Conservation (phyloP, 2,888 invertebrate species). For the Limulus polyphemus region DNA sequence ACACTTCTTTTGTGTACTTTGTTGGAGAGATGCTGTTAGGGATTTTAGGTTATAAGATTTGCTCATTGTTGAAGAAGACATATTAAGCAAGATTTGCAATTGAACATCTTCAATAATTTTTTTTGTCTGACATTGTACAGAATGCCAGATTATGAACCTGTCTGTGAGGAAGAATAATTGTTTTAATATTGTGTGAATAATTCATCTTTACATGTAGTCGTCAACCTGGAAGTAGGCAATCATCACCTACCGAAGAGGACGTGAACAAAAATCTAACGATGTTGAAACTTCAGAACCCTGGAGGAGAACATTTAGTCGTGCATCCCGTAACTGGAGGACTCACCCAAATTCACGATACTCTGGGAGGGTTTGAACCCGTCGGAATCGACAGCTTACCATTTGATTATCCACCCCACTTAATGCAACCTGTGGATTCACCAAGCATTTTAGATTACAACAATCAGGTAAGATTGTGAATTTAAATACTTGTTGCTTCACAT, state of each 20-base stretch:
- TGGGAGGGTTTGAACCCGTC: constrained; percentile 35
- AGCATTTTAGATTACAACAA: constrained; percentile 26
- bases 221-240: constrained; percentile 60
- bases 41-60: too few species aligned
- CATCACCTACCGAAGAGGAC: constrained; percentile 79
- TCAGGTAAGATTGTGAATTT: too few species aligned
- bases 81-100: too few species aligned
- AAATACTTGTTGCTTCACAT: too few species aligned
- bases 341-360: constrained; percentile 31
- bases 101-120: too few species aligned
- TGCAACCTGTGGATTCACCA: constrained; percentile 38
- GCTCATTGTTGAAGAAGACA: too few species aligned
- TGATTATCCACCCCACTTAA: constrained; percentile 35
- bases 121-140: too few species aligned
- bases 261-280: constrained; percentile 44
- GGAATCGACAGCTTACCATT: constrained; percentile 36
- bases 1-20: too few species aligned
- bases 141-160: too few species aligned
- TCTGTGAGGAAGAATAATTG: too few species aligned
- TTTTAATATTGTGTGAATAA: too few species aligned
- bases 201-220: constrained; percentile 6
- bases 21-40: too few species aligned
- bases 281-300: constrained; percentile 20
- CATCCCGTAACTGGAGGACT: constrained; percentile 37
- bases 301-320: constrained; percentile 28